Evolutionary conservation across 2,888 invertebrate genomes (phyloP).

Genomic region (Saturnia japonica): DNA sequence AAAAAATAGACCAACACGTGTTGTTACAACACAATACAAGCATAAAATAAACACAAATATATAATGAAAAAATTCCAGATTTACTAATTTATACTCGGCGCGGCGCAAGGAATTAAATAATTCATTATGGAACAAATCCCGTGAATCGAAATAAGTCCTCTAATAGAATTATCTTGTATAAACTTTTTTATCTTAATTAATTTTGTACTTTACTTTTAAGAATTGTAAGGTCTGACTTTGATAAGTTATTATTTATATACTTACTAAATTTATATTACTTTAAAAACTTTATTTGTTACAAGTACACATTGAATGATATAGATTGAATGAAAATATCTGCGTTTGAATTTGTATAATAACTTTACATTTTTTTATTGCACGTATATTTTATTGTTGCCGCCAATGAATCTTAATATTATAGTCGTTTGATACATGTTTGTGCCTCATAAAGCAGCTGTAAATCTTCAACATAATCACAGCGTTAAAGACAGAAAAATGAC

Average conservation of each 20-base stretch:
- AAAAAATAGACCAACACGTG: too few relatives aligned
- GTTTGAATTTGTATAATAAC: neutral
- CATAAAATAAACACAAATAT: too few relatives aligned
- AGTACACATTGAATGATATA: neutral
- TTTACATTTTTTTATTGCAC: neutral
- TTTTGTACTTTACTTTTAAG: neutral
- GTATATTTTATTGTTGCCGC: conserved; percentile 1
- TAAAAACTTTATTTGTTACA: neutral
- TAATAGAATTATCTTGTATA: neutral
- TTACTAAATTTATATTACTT: neutral
- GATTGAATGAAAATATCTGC: neutral
- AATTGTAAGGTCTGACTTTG: too few relatives aligned
- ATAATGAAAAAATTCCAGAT: neutral
- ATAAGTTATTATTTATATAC: too few relatives aligned
- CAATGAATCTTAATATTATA: conserved; percentile 5
- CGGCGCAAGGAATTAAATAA: neutral
- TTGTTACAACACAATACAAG: too few relatives aligned
- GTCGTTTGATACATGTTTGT: conserved; percentile 1
- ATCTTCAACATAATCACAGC: conserved; percentile 25
- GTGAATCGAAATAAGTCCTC: neutral
- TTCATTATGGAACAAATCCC: neutral
- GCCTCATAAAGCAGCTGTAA: conserved; percentile 20
- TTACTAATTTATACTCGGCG: neutral
- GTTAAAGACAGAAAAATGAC: conserved; percentile 26
- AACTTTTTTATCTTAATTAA: neutral